These are phyloP conservation scores for Dolichomitus sp. DNA, from an alignment of 2,888 invertebrate genomes.

Conservation along the genomic window DNA sequence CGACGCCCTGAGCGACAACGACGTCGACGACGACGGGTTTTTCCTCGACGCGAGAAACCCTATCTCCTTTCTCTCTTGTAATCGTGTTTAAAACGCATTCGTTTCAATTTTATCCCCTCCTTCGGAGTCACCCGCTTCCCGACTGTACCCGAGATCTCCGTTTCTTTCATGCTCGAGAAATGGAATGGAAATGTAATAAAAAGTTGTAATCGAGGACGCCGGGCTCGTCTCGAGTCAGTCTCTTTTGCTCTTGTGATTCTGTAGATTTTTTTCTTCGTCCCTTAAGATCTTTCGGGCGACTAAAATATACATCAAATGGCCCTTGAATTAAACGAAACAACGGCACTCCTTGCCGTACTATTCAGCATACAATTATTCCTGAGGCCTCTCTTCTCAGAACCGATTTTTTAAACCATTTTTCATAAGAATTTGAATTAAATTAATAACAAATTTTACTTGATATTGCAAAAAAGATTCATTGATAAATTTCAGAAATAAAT, in stretches of 20 bases:
- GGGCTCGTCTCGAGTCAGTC: conserved; percentile 51
- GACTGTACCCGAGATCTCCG: conserved; percentile 67
- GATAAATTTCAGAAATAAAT: neutral
- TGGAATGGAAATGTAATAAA: conserved; percentile 85
- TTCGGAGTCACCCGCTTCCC: conserved; percentile 54
- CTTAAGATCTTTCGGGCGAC: conserved; percentile 53
- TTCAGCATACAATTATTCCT: conserved; percentile 2
- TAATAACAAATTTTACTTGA: neutral
- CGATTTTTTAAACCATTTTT: too few species aligned
- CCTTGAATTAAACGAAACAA: conserved; percentile 53
- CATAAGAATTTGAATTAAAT: neutral
- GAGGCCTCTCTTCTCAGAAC: neutral
- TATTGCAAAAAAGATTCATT: too few species aligned
- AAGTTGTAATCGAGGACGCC: conserved; percentile 82
- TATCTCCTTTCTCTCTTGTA: conserved; percentile 69
- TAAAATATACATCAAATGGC: conserved; percentile 55
- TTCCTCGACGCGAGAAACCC: conserved; percentile 56
- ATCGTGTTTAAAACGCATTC: conserved; percentile 81
- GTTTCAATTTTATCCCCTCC: conserved; percentile 78
- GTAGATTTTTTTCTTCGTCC: conserved; percentile 18
- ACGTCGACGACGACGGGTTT: conserved; percentile 39
- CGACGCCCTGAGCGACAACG: conserved; percentile 58
- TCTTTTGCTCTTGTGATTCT: conserved; percentile 51
- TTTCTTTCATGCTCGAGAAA: conserved; percentile 78
- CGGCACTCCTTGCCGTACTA: conserved; percentile 20